Evolutionary conservation across 2,797 vertebrate genomes (phyloP), one percentile per base, ranked within the genome.

Genomic region (Odontamblyopus lacepedii): DNA sequence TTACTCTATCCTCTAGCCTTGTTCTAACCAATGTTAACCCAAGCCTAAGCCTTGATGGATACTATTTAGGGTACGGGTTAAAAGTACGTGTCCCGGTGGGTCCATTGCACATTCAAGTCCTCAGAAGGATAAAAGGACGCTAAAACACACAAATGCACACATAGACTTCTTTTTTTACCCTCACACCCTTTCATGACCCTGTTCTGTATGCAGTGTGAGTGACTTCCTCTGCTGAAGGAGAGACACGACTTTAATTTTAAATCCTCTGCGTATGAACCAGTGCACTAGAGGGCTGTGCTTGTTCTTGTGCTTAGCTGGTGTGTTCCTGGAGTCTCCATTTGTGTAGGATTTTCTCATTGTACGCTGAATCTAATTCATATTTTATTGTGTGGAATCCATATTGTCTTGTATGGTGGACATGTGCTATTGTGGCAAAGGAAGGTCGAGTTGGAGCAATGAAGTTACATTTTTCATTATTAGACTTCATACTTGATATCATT

Each of bases 171-270:
- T 67, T 75, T 72, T 75, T 64, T 69, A 79, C 80, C 81, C 70
- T 83, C 70, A 72, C 67, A 84, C 66, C 70, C 78, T 75, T 85
- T 86, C 71, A 86, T 65, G 48, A 82, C 75, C 74, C 77, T 77
- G 71, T 68, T 88, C 82, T 82, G 74, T 66, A 88, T 90, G 83
- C 83, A 78, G 79, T 71, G 73, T 78, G 74, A 80, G 81, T 72
- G 77, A 82, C 84, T 83, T 83, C 83, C 81, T 74, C 0, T 26
- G 78, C 35, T 79, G 44, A 83, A 66, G 72, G 55, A 81, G 79
- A 80, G 70, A 44, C 69, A 72, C 12, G 11, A 75, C 72, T 82
- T 82, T 78, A 69, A 76, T 83, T 81, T 78, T 50, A 82, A 79
- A 81, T 70, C 61, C 53, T 72, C 26, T 12, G 55, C 55, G 30